phyloP scores from a whole-genome alignment of 1,140 invertebrate genomes.

The Euura saliciscinereae region DNA sequence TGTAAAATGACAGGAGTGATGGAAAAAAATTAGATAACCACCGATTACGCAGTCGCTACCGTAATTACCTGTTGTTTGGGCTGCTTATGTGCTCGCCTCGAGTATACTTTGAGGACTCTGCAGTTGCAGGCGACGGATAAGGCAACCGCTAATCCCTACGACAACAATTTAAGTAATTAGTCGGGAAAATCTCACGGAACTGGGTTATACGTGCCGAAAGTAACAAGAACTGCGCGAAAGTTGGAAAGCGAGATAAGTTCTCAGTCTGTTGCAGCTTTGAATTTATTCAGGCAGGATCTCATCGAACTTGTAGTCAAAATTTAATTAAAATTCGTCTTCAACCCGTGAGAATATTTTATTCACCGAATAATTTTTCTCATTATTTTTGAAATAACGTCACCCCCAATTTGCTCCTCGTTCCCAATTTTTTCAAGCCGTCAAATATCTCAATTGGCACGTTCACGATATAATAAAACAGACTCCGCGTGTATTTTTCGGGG shows the following conservation, averaged over 20 bases:
- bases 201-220: background rate
- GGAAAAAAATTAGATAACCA: constrained; percentile 20
- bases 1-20: constrained; percentile 34
- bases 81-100: constrained; percentile 52
- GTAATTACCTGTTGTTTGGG: constrained; percentile 50
- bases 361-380: too few species aligned
- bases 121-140: constrained; percentile 71
- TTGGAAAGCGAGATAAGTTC: background rate
- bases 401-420: too few species aligned
- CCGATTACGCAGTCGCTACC: constrained; percentile 20
- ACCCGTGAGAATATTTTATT: too few species aligned
- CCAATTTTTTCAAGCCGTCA: constrained; percentile 8
- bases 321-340: too few species aligned
- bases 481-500: too few species aligned
- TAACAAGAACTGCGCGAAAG: background rate
- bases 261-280: too few species aligned
- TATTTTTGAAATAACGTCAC: too few species aligned
- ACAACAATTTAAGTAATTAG: constrained; percentile 30
- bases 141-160: constrained; percentile 67
- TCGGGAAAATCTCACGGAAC: background rate
- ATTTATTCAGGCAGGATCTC: too few species aligned
- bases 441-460: background rate
- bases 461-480: too few species aligned
- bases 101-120: constrained; percentile 63
- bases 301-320: too few species aligned